Percentiles rank a stretch among this genome's conserved stretches.
These are phyloP conservation scores for Thripadectes ignobilis DNA, from an alignment of 2,797 vertebrate species.

Conservation along the genomic window DNA sequence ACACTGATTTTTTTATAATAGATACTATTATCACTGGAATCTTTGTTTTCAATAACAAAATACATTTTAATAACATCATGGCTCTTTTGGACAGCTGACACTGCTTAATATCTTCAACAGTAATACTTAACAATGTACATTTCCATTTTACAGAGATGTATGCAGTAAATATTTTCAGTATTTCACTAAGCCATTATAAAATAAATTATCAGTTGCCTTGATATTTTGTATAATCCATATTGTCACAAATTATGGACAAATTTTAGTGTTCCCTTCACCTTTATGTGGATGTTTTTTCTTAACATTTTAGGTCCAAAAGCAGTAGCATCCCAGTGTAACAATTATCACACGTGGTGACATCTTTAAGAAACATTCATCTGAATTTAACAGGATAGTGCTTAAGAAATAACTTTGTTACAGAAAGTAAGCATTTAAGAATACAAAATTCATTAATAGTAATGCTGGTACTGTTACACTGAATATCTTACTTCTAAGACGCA, in stretches of 20 bases:
- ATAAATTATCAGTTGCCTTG: neutral
- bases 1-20: neutral
- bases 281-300: neutral
- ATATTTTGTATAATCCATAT: neutral
- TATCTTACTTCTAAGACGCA: neutral
- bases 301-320: neutral
- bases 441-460: neutral
- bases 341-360: neutral
- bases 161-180: neutral
- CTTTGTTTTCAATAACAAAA: neutral
- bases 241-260: neutral
- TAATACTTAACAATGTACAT: neutral
- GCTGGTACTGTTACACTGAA: neutral
- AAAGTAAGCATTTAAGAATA: neutral
- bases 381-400: neutral
- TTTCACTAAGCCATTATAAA: neutral
- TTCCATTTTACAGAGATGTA: neutral
- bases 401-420: neutral
- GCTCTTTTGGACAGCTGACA: neutral
- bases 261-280: neutral
- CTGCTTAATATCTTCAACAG: neutral
- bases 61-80: neutral
- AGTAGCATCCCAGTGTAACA: neutral
- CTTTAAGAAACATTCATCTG: neutral
- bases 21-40: neutral